Percentiles rank a stretch among this genome's conserved stretches.
phyloP scores from a whole-genome alignment of 2,113 vertebrate genomes.

The Cyanoderma ruficeps region DNA sequence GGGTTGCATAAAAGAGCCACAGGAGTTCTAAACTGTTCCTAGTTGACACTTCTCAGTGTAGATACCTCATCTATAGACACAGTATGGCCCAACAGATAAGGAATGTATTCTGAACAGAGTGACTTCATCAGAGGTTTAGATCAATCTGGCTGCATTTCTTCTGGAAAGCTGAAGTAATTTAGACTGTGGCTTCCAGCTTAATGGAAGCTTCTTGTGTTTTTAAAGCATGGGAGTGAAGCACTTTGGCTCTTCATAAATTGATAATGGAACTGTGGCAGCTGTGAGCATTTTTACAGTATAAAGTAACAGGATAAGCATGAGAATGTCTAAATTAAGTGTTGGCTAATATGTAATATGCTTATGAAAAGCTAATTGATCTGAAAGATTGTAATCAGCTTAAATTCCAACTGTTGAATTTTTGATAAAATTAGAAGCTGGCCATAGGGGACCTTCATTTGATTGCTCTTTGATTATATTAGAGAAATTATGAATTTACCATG shows the following conservation, averaged over 20 bases:
- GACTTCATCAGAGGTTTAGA: background rate
- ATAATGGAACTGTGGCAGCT: background rate
- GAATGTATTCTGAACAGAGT: background rate
- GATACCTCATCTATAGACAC: background rate
- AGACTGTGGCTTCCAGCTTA: background rate
- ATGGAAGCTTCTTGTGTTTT: background rate
- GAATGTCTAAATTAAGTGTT: background rate
- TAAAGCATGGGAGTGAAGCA: background rate
- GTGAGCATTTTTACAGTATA: background rate
- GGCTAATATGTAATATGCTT: background rate
- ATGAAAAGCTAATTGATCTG: slow-evolving; percentile 16
- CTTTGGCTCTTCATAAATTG: background rate
- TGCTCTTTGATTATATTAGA: background rate
- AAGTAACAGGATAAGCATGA: background rate
- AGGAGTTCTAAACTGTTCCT: background rate
- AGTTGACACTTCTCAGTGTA: background rate
- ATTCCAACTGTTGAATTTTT: slow-evolving; percentile 38
- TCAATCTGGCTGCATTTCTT: background rate
- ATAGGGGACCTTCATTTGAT: background rate
- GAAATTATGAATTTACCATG: background rate
- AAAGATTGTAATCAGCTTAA: background rate
- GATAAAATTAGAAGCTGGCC: background rate
- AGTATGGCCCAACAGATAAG: background rate
- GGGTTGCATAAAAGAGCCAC: background rate
- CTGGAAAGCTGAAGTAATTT: background rate